Evolutionary conservation across 2,797 vertebrate genomes (phyloP).

Genomic region (Hippocampus kuda): DNA sequence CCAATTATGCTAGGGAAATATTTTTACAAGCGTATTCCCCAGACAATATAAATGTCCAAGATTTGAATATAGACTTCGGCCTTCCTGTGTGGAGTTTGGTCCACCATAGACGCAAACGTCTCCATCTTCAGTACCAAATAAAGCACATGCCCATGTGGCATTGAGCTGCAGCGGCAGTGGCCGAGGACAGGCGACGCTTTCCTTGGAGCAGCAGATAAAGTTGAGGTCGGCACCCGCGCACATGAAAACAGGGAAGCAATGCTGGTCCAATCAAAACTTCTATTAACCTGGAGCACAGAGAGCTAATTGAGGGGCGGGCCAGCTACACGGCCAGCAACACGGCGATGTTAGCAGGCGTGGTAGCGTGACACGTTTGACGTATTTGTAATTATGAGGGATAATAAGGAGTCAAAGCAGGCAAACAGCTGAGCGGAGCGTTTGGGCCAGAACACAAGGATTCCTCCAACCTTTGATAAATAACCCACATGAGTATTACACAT

Average conservation of each 20-base stretch:
- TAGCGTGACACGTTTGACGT: slow-evolving; percentile 38
- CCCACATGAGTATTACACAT: slow-evolving; percentile 35
- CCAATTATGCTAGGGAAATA: no score
- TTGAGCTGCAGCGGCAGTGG: no score
- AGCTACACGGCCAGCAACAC: slow-evolving; percentile 35
- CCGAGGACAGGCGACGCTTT: slow-evolving; percentile 15
- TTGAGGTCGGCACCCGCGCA: slow-evolving; percentile 32
- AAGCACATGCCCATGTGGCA: not conserved
- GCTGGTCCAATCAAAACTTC: slow-evolving; percentile 61
- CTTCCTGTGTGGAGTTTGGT: not conserved
- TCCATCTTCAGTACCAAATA: not conserved
- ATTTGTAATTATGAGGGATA: slow-evolving; percentile 54
- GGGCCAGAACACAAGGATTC: slow-evolving; percentile 41
- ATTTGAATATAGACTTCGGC: not conserved
- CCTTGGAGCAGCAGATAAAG: slow-evolving; percentile 56
- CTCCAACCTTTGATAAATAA: slow-evolving; percentile 63
- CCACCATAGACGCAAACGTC: not conserved
- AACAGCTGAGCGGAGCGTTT: slow-evolving; percentile 69
- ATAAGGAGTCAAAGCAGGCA: slow-evolving; percentile 29
- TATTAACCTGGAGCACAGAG: slow-evolving; percentile 62
- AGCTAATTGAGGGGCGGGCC: slow-evolving; percentile 60
- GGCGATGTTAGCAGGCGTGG: slow-evolving; percentile 17
- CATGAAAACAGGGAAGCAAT: slow-evolving; percentile 33
- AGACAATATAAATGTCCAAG: no score
- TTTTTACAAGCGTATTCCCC: no score